Conservation (phyloP, 2,888 invertebrate genomes). For the Cylloceria caligata region DNA sequence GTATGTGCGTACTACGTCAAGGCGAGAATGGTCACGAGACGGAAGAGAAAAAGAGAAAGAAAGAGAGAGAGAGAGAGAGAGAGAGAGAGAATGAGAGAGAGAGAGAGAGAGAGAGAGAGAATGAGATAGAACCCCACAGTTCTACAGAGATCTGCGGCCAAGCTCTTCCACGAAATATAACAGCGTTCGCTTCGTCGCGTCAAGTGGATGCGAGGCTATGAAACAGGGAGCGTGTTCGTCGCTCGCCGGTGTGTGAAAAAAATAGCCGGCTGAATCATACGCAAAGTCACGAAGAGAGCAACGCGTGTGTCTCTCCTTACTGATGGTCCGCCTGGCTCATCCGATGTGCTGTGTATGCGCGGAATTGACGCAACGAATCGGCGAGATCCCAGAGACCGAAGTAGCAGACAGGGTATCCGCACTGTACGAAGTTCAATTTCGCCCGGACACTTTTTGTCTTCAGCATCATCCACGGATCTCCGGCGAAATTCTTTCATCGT, state of each 20-base stretch:
- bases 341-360: constrained; percentile 9
- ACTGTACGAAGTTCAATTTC: neutral
- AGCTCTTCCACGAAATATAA: constrained; percentile 32
- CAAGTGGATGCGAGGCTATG: constrained; percentile 13
- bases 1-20: neutral
- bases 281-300: constrained; percentile 74
- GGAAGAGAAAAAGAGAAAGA: neutral
- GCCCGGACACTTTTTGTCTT: neutral
- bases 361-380: constrained; percentile 9
- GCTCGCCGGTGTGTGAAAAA: constrained; percentile 73
- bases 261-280: constrained; percentile 79
- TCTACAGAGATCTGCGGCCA: neutral
- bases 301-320: constrained; percentile 48
- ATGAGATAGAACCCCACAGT: neutral
- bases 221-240: constrained; percentile 52
- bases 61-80: too few relatives aligned
- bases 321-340: constrained; percentile 16
- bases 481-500: neutral
- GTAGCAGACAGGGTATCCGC: neutral
- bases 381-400: constrained; percentile 2
- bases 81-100: too few relatives aligned
- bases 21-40: neutral
- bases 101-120: neutral
- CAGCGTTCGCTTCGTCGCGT: constrained; percentile 26
- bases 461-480: neutral